Conservation (phyloP, 2,113 vertebrate genomes). For the Colinus virginianus region DNA sequence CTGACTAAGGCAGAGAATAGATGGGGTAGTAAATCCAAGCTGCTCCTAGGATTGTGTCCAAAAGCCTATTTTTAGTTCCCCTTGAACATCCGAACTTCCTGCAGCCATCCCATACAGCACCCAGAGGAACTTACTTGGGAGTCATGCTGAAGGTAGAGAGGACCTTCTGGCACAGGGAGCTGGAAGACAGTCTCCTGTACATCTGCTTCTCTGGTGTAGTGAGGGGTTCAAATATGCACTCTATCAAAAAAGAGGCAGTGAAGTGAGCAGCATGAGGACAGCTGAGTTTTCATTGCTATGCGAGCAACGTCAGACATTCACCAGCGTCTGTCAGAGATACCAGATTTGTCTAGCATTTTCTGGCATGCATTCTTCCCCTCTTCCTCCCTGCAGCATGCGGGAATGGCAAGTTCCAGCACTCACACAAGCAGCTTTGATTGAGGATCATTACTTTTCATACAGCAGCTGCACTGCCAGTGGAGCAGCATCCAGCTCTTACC, state of each 20-base stretch:
- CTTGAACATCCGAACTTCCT: background rate
- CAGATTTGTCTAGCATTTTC: background rate
- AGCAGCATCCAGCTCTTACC: conserved; percentile 65
- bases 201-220: conserved; percentile 95
- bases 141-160: conserved; percentile 86
- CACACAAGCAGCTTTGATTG: background rate
- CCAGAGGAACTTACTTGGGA: conserved; percentile 82
- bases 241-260: conserved; percentile 71
- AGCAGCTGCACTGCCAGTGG: background rate
- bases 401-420: background rate
- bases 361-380: background rate
- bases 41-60: background rate
- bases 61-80: background rate
- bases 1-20: background rate
- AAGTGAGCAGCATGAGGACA: background rate
- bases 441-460: fast-evolving
- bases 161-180: conserved; percentile 92
- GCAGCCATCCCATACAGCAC: fast-evolving
- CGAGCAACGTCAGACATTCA: background rate
- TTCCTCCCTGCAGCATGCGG: background rate
- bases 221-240: conserved; percentile 92
- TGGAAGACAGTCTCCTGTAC: conserved; percentile 91
- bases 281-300: background rate
- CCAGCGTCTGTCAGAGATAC: conserved; percentile 5
- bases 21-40: fast-evolving